These are phyloP conservation scores for Gasterosteus nipponicus DNA, from an alignment of 2,113 vertebrate species.

Conservation along the genomic window DNA sequence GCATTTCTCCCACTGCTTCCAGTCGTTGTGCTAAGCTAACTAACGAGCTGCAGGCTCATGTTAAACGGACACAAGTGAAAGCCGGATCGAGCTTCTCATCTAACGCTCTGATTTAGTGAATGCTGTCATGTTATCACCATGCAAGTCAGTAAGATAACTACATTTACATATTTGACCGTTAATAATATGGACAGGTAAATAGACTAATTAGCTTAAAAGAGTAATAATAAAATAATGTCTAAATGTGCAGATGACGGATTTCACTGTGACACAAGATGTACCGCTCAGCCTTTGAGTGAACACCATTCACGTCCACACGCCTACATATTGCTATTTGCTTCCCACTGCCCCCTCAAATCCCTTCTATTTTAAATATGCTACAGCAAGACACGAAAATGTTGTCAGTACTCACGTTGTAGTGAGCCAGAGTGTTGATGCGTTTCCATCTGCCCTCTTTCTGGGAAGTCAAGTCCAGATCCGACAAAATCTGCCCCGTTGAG, in stretches of 20 bases:
- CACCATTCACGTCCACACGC: constrained; percentile 23
- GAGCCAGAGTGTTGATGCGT: constrained; percentile 94
- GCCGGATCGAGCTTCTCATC: neutral
- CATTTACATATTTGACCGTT: neutral
- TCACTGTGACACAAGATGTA: constrained; percentile 27
- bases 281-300: constrained; percentile 19
- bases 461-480: constrained; percentile 96
- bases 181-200: neutral
- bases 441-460: constrained; percentile 96
- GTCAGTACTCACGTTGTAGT: constrained; percentile 92
- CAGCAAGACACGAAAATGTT: constrained; percentile 6
- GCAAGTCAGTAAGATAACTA: neutral
- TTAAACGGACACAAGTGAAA: neutral
- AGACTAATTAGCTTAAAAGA: neutral
- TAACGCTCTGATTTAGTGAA: neutral
- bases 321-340: constrained; percentile 24
- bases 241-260: constrained; percentile 12
- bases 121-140: neutral
- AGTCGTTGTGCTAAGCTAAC: neutral
- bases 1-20: too few relatives aligned
- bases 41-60: neutral
- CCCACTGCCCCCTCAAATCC: constrained; percentile 13
- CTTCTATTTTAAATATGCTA: neutral
- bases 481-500: constrained; percentile 96
- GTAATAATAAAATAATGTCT: constrained; percentile 1